phyloP scores from a whole-genome alignment of 1,140 invertebrate genomes.

The Antheraea mylitta region DNA sequence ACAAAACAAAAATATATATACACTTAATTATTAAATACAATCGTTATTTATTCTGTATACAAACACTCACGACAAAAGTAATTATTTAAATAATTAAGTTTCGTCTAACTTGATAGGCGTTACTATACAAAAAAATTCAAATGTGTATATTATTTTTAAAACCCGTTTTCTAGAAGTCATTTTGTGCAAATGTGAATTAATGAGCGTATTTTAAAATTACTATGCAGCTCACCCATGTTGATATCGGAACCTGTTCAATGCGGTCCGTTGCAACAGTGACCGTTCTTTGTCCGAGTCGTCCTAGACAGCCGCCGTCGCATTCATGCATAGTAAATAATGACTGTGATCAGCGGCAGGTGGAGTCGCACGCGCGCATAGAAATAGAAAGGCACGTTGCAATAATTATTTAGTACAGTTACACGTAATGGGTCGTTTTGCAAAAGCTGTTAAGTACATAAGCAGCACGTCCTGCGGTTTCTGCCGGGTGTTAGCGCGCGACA shows the following conservation, averaged over 20 bases:
- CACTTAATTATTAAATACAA: neutral
- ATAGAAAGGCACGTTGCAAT: conserved; percentile 77
- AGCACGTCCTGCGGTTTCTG: conserved; percentile 55
- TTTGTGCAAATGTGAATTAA: conserved; percentile 58
- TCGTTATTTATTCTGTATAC: neutral
- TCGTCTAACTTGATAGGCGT: neutral
- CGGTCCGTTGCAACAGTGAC: conserved; percentile 54
- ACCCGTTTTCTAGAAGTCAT: conserved; percentile 34
- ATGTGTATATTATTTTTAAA: conserved; percentile 17
- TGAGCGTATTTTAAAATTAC: conserved; percentile 60
- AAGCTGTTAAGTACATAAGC: conserved; percentile 76
- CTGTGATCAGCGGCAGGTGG: conserved; percentile 73
- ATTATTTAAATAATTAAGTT: neutral
- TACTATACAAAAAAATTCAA: conserved; percentile 17
- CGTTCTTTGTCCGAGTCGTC: conserved; percentile 74
- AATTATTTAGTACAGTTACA: conserved; percentile 78
- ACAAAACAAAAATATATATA: neutral
- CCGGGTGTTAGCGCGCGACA: conserved; percentile 50
- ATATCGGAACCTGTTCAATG: conserved; percentile 58
- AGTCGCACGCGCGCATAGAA: conserved; percentile 72
- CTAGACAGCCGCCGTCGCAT: conserved; percentile 69
- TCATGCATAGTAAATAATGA: conserved; percentile 78
- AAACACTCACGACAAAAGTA: neutral
- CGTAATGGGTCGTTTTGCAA: conserved; percentile 74
- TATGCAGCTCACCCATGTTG: conserved; percentile 61